Base-by-base conservation (phyloP, 2,888 invertebrate species). In the Hermaeophaga mercurialis region DNA sequence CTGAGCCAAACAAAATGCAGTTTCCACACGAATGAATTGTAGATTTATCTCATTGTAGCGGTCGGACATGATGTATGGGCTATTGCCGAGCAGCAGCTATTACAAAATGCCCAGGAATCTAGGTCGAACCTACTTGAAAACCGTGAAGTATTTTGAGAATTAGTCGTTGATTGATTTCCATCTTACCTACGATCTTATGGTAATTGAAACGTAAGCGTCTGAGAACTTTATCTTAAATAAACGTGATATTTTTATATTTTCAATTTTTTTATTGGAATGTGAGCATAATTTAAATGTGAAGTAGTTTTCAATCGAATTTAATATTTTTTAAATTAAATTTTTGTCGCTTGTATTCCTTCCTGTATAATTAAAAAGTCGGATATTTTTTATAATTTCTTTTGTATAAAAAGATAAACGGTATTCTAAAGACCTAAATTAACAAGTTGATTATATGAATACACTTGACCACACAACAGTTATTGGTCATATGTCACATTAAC, bases 41-140 rank as follows among this genome's bases (percentile, higher is more conserved):
- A 73, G 74, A 77, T 77, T 77, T 76, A 75, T 75, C 75, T 75
- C 66, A 72, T 70, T 73, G 67, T 71, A 68, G 70, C 71, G 68
- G 69, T 70, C 67, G 66, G 74, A 73, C 76, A 75, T 76, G 76
- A 77, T 75, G 75, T 75, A 76, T 76, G 75, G 75, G 75, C 74
- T 75, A 75, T 75, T 74, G 72, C 72, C 66, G 73, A 71, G 69
- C 67, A 54, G 57, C 47, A 71, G 70, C 69, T 71, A 69, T 76
- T 77, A 75, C 76, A 75, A 77, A 76, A 77, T 74, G 71, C 68
- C 66, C 63, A 34, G 34, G 47, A 47, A 47, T 47, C 34, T 47
- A 47, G 76, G 76, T 76, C 75, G 72, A 54, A 34, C 44, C 46
- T 44, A 50, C 50, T 45, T 46, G 58, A 38, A 54, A 49, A 49